Percentiles rank a stretch among this genome's conserved stretches.
Conservation (phyloP, 1,140 invertebrate species). For the Charaxes varanes region DNA sequence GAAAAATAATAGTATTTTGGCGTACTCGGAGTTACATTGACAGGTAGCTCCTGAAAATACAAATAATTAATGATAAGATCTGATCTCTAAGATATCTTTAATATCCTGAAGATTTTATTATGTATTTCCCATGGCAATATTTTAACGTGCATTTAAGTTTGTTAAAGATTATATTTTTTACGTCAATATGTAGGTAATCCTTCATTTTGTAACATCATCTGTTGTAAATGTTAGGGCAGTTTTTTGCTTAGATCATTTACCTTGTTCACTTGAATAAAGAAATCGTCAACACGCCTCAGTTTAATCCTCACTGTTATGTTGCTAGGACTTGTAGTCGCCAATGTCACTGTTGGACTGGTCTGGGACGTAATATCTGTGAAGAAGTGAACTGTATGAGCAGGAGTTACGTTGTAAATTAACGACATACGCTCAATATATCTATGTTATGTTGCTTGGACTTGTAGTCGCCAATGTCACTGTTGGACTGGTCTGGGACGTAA, state of each 20-base stretch:
- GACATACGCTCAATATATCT: no score
- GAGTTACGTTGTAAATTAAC: no score
- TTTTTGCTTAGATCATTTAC: slow-evolving; percentile 13
- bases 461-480: slow-evolving; percentile 77
- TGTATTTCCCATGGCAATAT: no score
- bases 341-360: slow-evolving; percentile 71
- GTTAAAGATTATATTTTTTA: no score
- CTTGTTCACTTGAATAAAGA: slow-evolving; percentile 69
- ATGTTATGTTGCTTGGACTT: slow-evolving; percentile 53
- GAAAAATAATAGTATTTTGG: slow-evolving; percentile 68
- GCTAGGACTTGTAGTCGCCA: slow-evolving; percentile 73
- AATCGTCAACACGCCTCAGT: slow-evolving; percentile 71
- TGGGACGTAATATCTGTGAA: slow-evolving; percentile 45
- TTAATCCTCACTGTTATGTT: slow-evolving; percentile 70
- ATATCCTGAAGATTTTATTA: no score
- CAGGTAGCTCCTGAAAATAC: slow-evolving; percentile 35
- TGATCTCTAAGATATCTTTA: no score
- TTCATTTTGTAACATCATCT: no score
- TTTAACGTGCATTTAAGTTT: no score
- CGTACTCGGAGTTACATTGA: slow-evolving; percentile 64
- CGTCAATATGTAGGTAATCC: no score
- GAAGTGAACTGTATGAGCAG: no score
- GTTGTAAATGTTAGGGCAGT: neutral
- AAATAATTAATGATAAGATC: neutral
- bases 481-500: slow-evolving; percentile 54